Percentiles rank a stretch among this genome's conserved stretches.
These are phyloP conservation scores for Pandion haliaetus DNA, from an alignment of 2,113 vertebrate genomes.

Conservation along the genomic window DNA sequence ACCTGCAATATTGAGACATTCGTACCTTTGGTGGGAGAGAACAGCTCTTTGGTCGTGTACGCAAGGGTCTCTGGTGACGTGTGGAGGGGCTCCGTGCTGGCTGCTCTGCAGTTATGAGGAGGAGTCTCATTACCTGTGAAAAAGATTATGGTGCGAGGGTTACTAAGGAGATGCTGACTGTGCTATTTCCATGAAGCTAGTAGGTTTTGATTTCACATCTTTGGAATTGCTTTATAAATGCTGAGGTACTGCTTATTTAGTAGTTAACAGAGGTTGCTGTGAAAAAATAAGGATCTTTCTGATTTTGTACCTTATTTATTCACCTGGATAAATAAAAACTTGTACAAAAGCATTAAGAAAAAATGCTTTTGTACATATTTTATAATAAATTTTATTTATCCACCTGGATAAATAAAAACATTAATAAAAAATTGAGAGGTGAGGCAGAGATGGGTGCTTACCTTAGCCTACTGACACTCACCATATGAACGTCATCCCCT, in stretches of 20 bases:
- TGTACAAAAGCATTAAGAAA: neutral
- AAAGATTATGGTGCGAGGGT: neutral
- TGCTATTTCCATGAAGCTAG: neutral
- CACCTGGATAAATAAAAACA: neutral
- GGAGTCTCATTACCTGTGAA: neutral
- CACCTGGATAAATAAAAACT: neutral
- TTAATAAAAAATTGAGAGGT: neutral
- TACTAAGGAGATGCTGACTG: neutral
- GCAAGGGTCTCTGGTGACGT: too few species aligned
- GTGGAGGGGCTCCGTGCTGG: neutral
- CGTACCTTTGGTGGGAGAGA: neutral
- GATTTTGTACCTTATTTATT: neutral
- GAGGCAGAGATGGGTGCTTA: neutral
- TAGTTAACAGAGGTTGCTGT: neutral
- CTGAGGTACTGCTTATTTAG: neutral
- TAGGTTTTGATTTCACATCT: neutral
- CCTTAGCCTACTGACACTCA: too few species aligned
- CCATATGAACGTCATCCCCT: neutral
- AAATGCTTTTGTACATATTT: neutral
- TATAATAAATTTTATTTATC: neutral
- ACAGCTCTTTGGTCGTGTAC: fast-evolving
- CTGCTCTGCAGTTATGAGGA: neutral
- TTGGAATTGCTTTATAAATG: neutral
- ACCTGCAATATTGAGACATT: neutral
- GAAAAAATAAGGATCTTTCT: neutral